Evolutionary conservation across 2,113 vertebrate species (phyloP).

Genomic region (Agelaius phoeniceus): DNA sequence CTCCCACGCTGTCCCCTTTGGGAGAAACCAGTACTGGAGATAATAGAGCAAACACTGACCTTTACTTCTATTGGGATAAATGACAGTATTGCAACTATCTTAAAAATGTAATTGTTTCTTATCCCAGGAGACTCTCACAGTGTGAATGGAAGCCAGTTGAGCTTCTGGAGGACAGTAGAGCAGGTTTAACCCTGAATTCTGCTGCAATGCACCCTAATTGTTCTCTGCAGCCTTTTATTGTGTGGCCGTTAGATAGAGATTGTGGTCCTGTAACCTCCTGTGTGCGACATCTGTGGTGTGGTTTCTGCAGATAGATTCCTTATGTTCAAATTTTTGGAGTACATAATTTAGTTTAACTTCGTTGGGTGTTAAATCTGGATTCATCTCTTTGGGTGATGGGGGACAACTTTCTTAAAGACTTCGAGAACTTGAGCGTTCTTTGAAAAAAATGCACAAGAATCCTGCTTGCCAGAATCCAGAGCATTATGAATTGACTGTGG

Average conservation of each 20-base stretch:
- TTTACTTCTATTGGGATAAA: not conserved
- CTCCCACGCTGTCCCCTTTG: not conserved
- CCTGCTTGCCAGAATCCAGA: not conserved
- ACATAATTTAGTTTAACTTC: not conserved
- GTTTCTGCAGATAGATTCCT: not conserved
- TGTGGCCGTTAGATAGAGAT: not conserved
- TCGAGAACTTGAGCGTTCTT: not conserved
- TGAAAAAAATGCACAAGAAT: not conserved
- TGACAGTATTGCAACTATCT: not conserved
- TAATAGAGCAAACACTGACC: not conserved
- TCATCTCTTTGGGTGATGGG: not conserved
- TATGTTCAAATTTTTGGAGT: not conserved
- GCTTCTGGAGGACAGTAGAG: not conserved
- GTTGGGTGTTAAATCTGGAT: not conserved
- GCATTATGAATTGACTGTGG: not conserved
- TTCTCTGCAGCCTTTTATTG: not conserved
- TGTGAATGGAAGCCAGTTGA: not conserved
- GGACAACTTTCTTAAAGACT: not conserved
- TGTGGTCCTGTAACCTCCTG: not conserved
- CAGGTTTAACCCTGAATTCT: not conserved
- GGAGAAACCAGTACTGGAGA: not conserved
- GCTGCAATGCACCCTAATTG: rapidly evolving
- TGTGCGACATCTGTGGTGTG: rapidly evolving
- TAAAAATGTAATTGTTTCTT: not conserved
- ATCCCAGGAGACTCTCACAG: not conserved